phyloP scores from a whole-genome alignment of 2,888 invertebrate genomes.

The Euclidia mi region DNA sequence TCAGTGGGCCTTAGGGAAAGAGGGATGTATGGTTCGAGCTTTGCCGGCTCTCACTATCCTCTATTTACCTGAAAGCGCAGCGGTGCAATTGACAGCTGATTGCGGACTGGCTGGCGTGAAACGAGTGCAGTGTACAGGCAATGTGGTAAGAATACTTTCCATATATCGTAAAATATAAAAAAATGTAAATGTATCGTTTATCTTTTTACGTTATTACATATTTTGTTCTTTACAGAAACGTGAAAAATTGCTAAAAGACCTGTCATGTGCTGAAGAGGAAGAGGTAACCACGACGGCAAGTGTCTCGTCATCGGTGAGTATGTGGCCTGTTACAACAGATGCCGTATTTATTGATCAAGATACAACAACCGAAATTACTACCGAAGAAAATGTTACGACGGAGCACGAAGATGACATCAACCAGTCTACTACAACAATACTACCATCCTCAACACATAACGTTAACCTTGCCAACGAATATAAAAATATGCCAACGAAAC shows the following conservation, averaged over 20 bases:
- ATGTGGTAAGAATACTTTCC: constrained; percentile 91
- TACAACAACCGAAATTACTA: constrained; percentile 64
- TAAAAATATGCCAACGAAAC: constrained; percentile 40
- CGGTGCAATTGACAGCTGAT: constrained; percentile 93
- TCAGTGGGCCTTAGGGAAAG: constrained; percentile 92
- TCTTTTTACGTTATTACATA: not conserved
- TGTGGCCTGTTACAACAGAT: constrained; percentile 67
- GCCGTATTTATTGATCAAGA: constrained; percentile 70
- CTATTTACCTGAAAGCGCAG: constrained; percentile 94
- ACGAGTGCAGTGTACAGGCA: constrained; percentile 93
- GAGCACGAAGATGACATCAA: constrained; percentile 70
- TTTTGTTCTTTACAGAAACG: constrained; percentile 86
- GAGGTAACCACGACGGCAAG: constrained; percentile 71
- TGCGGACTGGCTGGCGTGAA: constrained; percentile 94
- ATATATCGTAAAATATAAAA: not conserved
- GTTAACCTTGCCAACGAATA: constrained; percentile 35
- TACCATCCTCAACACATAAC: constrained; percentile 54
- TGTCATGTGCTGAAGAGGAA: constrained; percentile 90
- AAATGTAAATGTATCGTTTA: no score
- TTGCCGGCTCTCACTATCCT: constrained; percentile 93
- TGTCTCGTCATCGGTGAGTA: constrained; percentile 60
- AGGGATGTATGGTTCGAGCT: constrained; percentile 93
- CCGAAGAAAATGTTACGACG: constrained; percentile 70
- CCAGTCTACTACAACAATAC: constrained; percentile 58
- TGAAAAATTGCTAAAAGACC: constrained; percentile 90